These are phyloP conservation scores for Lasioglossum calceatum DNA, from an alignment of 2,888 invertebrate genomes.

Conservation along the genomic window DNA sequence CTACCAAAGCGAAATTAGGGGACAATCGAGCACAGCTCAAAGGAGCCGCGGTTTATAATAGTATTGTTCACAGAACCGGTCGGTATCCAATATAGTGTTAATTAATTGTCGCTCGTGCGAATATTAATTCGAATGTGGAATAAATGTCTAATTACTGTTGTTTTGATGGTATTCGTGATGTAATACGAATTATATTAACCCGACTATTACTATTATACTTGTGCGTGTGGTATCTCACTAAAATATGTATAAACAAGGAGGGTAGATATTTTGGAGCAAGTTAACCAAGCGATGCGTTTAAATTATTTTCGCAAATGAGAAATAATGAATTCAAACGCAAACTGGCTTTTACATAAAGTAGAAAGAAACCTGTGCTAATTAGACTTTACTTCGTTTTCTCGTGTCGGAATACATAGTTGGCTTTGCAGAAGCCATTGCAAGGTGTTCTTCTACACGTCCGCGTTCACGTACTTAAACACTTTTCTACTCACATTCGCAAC, in stretches of 20 bases:
- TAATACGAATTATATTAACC: not conserved
- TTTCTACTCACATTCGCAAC: not conserved
- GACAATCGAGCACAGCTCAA: not conserved
- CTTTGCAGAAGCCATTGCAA: not conserved
- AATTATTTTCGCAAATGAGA: not conserved
- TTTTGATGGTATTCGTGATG: not conserved
- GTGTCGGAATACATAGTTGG: not conserved
- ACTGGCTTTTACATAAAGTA: not conserved
- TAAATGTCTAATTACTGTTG: not conserved
- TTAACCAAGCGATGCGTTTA: not conserved
- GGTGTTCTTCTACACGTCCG: not conserved
- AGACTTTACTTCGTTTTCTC: not conserved
- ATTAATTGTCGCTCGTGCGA: not conserved
- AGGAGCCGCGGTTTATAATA: not conserved
- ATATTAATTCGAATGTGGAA: not conserved
- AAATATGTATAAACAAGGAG: no score
- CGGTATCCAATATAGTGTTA: not conserved
- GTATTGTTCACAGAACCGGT: not conserved
- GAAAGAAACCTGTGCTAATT: not conserved
- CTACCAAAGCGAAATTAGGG: not conserved
- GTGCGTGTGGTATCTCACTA: not conserved
- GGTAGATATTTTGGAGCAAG: not conserved
- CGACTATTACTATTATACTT: not conserved
- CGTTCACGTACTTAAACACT: not conserved
- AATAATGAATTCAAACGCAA: not conserved